Percentiles rank a stretch among this genome's conserved stretches.
Conservation (phyloP, 2,113 vertebrate genomes). For the Fregetta grallaria region DNA sequence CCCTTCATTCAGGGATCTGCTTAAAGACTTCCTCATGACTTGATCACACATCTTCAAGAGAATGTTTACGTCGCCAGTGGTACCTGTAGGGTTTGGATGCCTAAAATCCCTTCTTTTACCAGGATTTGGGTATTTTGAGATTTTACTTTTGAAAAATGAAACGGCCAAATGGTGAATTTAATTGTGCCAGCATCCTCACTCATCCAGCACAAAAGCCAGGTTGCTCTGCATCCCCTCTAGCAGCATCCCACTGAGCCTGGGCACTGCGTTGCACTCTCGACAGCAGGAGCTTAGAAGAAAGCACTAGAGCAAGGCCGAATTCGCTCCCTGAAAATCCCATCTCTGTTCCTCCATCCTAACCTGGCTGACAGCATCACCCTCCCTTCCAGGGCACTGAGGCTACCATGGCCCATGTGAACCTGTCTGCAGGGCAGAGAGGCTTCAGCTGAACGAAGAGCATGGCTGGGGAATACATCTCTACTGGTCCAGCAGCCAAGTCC, state of each 20-base stretch:
- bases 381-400: not conserved
- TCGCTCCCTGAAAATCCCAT: not conserved
- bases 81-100: not conserved
- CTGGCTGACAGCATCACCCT: not conserved
- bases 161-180: not conserved
- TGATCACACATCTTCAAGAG: not conserved
- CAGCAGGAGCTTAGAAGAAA: not conserved
- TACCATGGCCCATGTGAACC: not conserved
- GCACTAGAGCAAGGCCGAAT: not conserved
- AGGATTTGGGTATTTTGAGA: not conserved
- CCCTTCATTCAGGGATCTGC: not conserved
- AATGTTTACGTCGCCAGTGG: rapidly evolving
- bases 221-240: not conserved
- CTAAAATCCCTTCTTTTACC: not conserved
- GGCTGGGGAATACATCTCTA: not conserved
- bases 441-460: not conserved
- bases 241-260: not conserved
- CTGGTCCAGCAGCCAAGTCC: not conserved
- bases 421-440: not conserved
- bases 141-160: not conserved
- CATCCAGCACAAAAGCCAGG: not conserved
- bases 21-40: not conserved
- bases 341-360: not conserved
- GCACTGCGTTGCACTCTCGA: not conserved
- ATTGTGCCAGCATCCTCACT: not conserved